Evolutionary conservation across 2,797 vertebrate genomes (phyloP).

Genomic region (Urophycis tenuis): DNA sequence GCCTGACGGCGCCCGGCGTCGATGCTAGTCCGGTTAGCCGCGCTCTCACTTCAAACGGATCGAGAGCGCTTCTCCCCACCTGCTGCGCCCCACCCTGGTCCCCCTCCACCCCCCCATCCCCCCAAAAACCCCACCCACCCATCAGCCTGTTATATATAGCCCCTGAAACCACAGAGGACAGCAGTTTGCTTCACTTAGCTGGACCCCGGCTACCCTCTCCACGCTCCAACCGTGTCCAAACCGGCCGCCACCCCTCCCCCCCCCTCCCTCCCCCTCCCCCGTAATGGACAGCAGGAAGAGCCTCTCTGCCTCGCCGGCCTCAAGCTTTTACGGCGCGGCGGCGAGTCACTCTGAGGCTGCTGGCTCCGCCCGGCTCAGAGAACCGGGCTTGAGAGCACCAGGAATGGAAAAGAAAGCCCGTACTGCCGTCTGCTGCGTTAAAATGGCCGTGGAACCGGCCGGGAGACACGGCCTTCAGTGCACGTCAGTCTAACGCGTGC

Average conservation of each 20-base stretch:
- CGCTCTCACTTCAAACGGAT: neutral
- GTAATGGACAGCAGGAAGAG: conserved; percentile 35
- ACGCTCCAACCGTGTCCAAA: conserved; percentile 28
- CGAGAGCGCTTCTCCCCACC: neutral
- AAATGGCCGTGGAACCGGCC: neutral
- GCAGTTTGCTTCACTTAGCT: conserved; percentile 49
- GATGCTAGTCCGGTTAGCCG: neutral
- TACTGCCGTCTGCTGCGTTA: neutral
- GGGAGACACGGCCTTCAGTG: neutral
- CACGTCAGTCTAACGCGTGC: neutral
- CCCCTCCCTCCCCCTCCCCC: conserved; percentile 5
- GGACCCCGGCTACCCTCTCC: conserved; percentile 32
- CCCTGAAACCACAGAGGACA: conserved; percentile 48
- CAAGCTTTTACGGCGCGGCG: neutral
- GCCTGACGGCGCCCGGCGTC: neutral
- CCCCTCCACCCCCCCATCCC: conserved; percentile 11
- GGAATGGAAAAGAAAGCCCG: neutral
- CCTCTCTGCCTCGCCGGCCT: neutral
- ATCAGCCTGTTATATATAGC: conserved; percentile 56
- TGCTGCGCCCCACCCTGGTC: neutral
- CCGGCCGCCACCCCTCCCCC: conserved; percentile 3
- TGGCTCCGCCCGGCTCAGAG: neutral
- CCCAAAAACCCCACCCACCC: conserved; percentile 22
- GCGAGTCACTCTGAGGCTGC: neutral
- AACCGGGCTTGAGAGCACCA: neutral